phyloP scores from a whole-genome alignment of 2,888 invertebrate genomes.

The Tortrix viridana region DNA sequence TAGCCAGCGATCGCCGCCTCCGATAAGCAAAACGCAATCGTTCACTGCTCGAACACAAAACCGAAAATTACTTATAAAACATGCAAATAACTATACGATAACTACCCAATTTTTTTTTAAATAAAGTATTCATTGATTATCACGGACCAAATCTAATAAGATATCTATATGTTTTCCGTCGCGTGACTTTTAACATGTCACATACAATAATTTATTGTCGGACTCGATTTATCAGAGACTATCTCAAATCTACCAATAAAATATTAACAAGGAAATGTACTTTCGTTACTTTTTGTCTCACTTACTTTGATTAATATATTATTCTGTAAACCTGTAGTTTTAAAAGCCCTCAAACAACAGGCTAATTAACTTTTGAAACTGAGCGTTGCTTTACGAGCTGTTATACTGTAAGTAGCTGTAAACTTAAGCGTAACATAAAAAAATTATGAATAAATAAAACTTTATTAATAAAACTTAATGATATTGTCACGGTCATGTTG shows the following conservation, averaged over 20 bases:
- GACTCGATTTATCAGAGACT: slow-evolving; percentile 18
- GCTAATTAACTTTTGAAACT: neutral
- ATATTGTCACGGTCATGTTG: too few relatives aligned
- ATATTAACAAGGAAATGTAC: slow-evolving; percentile 8
- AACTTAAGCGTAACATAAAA: too few relatives aligned
- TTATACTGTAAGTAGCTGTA: too few relatives aligned
- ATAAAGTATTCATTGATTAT: too few relatives aligned
- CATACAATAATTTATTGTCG: slow-evolving; percentile 24
- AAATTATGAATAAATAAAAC: too few relatives aligned
- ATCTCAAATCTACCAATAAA: slow-evolving; percentile 24
- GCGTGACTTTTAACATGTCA: slow-evolving; percentile 23
- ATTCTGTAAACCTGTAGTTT: neutral
- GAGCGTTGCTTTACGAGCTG: neutral
- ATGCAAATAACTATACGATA: too few relatives aligned
- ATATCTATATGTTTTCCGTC: slow-evolving; percentile 23
- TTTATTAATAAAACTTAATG: too few relatives aligned
- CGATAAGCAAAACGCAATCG: slow-evolving; percentile 13
- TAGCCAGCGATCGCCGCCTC: slow-evolving; percentile 2
- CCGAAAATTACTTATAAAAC: neutral
- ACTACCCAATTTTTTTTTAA: too few relatives aligned
- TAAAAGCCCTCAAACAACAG: neutral
- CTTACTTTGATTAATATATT: neutral
- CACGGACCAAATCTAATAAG: slow-evolving; percentile 13
- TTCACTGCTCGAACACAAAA: neutral
- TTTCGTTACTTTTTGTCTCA: neutral